phyloP scores from a whole-genome alignment of 1,140 invertebrate species.

The Brachionus manjavacas region DNA sequence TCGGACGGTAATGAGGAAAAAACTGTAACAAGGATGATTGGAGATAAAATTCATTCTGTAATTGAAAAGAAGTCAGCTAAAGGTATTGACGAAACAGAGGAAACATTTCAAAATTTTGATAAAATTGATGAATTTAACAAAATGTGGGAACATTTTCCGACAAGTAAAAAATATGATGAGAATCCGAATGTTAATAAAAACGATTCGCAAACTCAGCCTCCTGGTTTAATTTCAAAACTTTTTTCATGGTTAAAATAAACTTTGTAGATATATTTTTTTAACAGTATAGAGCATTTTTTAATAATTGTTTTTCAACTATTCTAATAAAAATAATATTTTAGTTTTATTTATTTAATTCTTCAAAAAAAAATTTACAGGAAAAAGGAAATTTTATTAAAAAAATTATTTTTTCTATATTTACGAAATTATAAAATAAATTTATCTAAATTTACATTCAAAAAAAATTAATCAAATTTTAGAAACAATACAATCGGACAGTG shows the following conservation, averaged over 20 bases:
- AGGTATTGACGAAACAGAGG: conserved; percentile 24
- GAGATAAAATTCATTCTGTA: conserved; percentile 17
- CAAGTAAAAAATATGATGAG: not conserved
- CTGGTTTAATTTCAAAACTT: not conserved
- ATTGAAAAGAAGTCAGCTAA: conserved; percentile 13
- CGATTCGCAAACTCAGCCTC: not conserved
- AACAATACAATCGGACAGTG: conserved; percentile 54
- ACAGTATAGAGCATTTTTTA: not conserved
- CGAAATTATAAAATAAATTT: not conserved
- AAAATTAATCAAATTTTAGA: not conserved
- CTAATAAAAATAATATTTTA: not conserved
- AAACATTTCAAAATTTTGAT: conserved; percentile 35
- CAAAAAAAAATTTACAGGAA: not conserved
- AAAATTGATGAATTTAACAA: conserved; percentile 5
- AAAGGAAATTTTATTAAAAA: not conserved
- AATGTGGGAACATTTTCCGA: conserved; percentile 20
- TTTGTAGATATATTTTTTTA: not conserved
- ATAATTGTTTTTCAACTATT: not conserved
- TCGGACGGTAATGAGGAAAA: conserved; percentile 21
- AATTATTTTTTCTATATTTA: not conserved
- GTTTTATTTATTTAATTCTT: not conserved
- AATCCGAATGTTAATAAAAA: not conserved
- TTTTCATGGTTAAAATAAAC: conserved; percentile 31
- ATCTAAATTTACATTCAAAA: not conserved
- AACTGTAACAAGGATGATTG: conserved; percentile 34